Evolutionary conservation across 1,140 invertebrate genomes (phyloP).

Genomic region (Subanguina moxae): DNA sequence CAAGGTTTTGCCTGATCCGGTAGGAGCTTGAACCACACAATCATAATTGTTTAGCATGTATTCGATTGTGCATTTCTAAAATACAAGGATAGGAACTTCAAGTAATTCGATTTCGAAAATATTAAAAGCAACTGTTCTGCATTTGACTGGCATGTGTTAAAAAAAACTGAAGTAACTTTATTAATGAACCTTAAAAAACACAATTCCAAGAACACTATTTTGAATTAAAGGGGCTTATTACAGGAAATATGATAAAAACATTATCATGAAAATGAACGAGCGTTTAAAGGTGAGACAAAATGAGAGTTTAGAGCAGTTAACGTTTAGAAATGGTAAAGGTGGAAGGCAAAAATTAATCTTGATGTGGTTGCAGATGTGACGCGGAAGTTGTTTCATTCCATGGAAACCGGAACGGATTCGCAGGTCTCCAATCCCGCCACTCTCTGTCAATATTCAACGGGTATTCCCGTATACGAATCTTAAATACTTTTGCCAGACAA

Average conservation of each 20-base stretch:
- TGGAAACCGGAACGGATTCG: constrained; percentile 42
- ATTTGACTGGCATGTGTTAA: no score
- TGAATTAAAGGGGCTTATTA: no score
- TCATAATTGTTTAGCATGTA: constrained; percentile 47
- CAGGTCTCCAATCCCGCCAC: constrained; percentile 47
- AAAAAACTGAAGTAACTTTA: no score
- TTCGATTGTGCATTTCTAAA: constrained; percentile 39
- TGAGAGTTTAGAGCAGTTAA: not conserved
- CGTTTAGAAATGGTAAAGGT: no score
- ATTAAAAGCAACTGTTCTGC: no score
- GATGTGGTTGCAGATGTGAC: not conserved
- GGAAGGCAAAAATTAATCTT: not conserved
- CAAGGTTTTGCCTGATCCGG: constrained; percentile 56
- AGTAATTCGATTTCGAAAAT: no score
- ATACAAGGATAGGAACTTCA: not conserved
- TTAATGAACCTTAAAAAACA: no score
- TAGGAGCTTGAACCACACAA: constrained; percentile 58
- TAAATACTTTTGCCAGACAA: constrained; percentile 36
- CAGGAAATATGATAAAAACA: no score
- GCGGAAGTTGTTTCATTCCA: constrained; percentile 20
- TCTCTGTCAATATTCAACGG: constrained; percentile 40
- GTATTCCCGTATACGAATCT: constrained; percentile 36
- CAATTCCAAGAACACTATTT: no score
- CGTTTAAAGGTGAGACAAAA: not conserved
- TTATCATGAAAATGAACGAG: no score